Evolutionary conservation across 2,888 invertebrate genomes (phyloP), one percentile per base, ranked within the genome.

Genomic region (Cyclophora punctaria): DNA sequence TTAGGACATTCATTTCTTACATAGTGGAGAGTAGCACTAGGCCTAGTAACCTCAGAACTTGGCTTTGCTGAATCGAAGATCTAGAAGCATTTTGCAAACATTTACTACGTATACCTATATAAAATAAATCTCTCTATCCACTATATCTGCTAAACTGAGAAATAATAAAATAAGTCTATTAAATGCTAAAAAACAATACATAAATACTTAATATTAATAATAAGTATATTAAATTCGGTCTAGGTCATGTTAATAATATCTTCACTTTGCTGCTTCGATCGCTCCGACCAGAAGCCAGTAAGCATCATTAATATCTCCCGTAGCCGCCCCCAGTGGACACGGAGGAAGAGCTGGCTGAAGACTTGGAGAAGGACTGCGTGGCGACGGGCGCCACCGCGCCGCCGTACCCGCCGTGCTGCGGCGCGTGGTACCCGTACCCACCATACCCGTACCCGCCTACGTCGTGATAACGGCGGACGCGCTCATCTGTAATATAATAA

Each of bases 271-370:
- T 7, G 1, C 42, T 43, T 3, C 42, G 7, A 43, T 7, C 3
- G 4, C 42, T 3, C n/a, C 7, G 42, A 20, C 5, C n/a, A 20
- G n/a, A 20, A 41, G 41, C 41, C 3, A 41, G 41, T 7, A 43
- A 20, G 7, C 20, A 50, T 44, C 20, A 20, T 20, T 20, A 20
- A 20, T 59, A 46, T 34, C 52, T 53, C 3, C 69, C 64, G 3
- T 37, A 59, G 42, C 48, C 33, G 2, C 60, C 60, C 7, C 71
- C 61, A 20, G 66, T 69, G 2, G 79, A 74, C 1, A 69, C 64
- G 0, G 75, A 79, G 47, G 77, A 78, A 7, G 82, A 69, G 51
- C 75, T 79, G 6, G 82, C 78, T 1, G 75, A 73, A 2, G 82
- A 75, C 63, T 78, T 80, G 47, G 82, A 81, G 66, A 62, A 81